Percentiles rank a stretch among this genome's conserved stretches.
These are phyloP conservation scores for Hippocampus guttulatus DNA, from an alignment of 2,113 vertebrate genomes.

Conservation along the genomic window DNA sequence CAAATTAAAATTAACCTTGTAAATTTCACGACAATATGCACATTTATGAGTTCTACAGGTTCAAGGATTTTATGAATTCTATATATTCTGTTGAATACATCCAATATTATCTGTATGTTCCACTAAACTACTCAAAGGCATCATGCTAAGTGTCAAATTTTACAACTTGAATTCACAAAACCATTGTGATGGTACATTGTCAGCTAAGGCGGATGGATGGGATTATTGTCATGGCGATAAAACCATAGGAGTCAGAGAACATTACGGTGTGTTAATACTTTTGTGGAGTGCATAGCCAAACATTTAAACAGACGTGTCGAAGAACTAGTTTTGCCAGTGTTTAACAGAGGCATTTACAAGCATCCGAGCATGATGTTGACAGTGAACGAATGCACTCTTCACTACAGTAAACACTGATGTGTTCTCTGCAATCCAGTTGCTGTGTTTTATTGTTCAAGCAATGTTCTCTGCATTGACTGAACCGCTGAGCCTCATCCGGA, in stretches of 20 bases:
- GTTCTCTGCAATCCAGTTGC: background rate
- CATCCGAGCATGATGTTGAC: background rate
- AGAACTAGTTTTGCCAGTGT: background rate
- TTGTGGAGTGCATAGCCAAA: background rate
- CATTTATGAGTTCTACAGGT: background rate
- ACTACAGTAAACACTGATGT: background rate
- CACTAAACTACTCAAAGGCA: background rate
- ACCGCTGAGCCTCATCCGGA: background rate
- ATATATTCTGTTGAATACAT: background rate
- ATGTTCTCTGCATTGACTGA: background rate
- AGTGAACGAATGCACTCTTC: background rate
- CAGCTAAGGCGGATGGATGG: no score
- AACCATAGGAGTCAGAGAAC: background rate
- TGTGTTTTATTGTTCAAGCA: background rate
- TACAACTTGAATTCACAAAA: no score
- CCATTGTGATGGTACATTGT: no score
- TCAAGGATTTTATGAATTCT: background rate
- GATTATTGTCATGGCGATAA: no score
- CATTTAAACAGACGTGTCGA: background rate
- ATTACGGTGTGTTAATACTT: background rate
- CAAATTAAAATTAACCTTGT: constrained; percentile 15
- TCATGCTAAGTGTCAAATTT: no score
- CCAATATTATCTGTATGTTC: background rate
- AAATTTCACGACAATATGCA: background rate
- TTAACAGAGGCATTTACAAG: background rate